These are phyloP conservation scores for Priapulus caudatus DNA, from an alignment of 2,888 invertebrate species.

Conservation along the genomic window DNA sequence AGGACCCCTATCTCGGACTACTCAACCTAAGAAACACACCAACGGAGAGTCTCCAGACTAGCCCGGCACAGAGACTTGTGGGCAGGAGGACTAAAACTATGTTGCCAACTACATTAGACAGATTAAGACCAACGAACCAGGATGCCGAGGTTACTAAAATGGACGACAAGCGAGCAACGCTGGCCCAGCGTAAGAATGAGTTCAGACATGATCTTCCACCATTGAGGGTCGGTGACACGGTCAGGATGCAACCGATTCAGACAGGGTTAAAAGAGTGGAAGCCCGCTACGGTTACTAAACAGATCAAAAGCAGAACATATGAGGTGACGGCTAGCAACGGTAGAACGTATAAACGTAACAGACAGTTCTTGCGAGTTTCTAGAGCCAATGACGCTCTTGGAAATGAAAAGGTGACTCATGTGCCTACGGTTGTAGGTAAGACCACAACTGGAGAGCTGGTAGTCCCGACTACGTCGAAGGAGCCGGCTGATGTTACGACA, in stretches of 20 bases:
- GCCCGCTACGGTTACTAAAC: not conserved
- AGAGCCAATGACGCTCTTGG: no score
- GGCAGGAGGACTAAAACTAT: not conserved
- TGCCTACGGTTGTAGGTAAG: no score
- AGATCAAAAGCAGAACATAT: not conserved
- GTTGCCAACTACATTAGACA: slow-evolving; percentile 1
- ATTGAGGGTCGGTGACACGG: not conserved
- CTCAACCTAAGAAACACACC: not conserved
- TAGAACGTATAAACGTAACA: not conserved
- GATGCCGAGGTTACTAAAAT: no score
- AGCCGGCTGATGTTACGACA: no score
- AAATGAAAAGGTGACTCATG: no score
- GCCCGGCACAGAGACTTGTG: not conserved
- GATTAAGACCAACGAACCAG: no score
- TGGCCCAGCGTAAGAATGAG: no score
- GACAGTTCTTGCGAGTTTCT: no score
- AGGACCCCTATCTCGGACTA: not conserved
- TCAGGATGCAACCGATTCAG: not conserved
- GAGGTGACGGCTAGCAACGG: not conserved
- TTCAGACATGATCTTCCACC: not conserved
- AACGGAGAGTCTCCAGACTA: not conserved
- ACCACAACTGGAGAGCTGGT: no score
- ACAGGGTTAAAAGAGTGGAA: not conserved
- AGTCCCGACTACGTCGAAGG: no score
- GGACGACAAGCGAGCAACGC: no score